Evolutionary conservation across 1,140 invertebrate species (phyloP), one percentile per base, ranked within the genome.

Genomic region (Protaetia brevitarsis): DNA sequence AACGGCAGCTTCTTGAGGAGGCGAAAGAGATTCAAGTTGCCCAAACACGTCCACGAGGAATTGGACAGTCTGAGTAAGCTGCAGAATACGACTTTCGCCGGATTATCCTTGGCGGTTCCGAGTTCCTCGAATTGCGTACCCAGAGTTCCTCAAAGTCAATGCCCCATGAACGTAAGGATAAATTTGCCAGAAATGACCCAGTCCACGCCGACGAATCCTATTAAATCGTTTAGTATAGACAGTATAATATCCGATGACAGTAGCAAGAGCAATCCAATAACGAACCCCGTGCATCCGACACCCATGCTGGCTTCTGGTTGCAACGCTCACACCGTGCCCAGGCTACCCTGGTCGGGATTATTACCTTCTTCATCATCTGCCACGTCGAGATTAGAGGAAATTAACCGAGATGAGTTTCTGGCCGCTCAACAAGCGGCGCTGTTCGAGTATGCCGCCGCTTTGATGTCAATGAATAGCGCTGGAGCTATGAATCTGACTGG

Each of bases 1-100:
- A 96, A 96, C 76, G 94, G 94, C 8, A 93, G 89, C 28, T 88
- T 95, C 70, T 81, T 96, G 1, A 80, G 94, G 16, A 81, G 94
- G 27, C 82, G 93, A 41, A 86, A 86, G 70, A 79, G 85, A 2
- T 86, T 86, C 65, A 86, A 86, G 73, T 69, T 86, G 36, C 82
- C 83, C 57, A 85, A 84, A 69, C 81, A 80, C 10, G 82, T 85
- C 19, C 84, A 85, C 59, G 83, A 83, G 28, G 84, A 86, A 72
- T 69, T 85, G 13, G 82, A 70, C 30, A 67, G 63, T 45, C 63
- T 70, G 16, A 67, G 63, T 23, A 66, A 66, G 62, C 57, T 72
- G 29, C 71, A 70, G 28, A 63, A 56, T 65, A 66, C 66, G 31
- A 37, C 65, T 19, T 70, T 70, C 61, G 29, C 34, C 30, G 23